A percentile compares a stretch with the other conserved stretches of the same genome.
Evolutionary conservation across 2,113 vertebrate genomes (phyloP).

Genomic region (Chaetura pelagica): DNA sequence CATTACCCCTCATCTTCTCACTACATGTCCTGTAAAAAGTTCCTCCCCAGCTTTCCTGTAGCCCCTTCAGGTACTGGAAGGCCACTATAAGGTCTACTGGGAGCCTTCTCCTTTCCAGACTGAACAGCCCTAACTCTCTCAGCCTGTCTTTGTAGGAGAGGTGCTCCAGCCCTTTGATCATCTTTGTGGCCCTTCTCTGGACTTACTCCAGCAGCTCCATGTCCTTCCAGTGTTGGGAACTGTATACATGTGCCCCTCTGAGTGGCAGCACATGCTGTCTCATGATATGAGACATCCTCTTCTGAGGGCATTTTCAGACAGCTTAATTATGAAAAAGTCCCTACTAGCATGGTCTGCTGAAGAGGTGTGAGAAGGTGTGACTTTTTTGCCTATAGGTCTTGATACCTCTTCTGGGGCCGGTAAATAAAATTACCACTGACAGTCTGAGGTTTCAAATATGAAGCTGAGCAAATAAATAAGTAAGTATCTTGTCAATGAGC

Average conservation of each 20-base stretch:
- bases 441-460: neutral
- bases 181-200: no score
- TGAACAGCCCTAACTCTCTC: no score
- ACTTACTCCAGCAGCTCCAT: no score
- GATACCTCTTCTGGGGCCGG: neutral
- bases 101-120: no score
- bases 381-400: neutral
- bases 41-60: no score
- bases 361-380: neutral
- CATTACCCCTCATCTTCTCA: no score
- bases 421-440: neutral
- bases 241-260: accelerated
- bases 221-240: no score
- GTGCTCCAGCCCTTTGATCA: no score
- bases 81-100: no score
- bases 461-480: neutral
- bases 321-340: neutral
- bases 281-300: neutral
- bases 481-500: neutral
- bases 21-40: no score
- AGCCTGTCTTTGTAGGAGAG: no score
- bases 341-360: neutral
- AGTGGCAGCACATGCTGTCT: neutral
- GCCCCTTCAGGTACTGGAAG: no score
- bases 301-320: neutral